phyloP scores from a whole-genome alignment of 2,888 invertebrate genomes.

The Fragum sueziense region DNA sequence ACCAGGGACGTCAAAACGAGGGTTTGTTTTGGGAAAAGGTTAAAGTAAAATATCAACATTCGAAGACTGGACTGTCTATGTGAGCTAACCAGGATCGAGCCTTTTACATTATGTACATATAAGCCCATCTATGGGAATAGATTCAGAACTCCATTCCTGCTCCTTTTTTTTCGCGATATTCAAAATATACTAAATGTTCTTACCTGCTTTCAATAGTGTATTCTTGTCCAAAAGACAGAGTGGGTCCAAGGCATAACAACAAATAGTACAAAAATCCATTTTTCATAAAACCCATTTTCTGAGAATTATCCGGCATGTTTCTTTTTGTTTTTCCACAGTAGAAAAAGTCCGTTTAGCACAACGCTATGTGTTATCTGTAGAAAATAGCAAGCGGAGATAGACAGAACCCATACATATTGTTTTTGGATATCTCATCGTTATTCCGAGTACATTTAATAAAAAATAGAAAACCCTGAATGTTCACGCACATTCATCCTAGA shows the following conservation, averaged over 20 bases:
- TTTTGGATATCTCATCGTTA: slow-evolving; percentile 11
- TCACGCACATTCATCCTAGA: neutral
- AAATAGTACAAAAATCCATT: slow-evolving; percentile 4
- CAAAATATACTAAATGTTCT: neutral
- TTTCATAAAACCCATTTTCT: slow-evolving; percentile 18
- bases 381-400: neutral
- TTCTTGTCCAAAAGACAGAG: neutral
- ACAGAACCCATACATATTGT: neutral
- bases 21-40: no score
- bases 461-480: slow-evolving; percentile 5
- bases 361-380: slow-evolving; percentile 1
- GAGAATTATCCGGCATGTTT: neutral
- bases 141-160: no score
- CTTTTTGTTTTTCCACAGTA: neutral
- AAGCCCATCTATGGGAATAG: no score
- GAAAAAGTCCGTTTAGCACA: neutral
- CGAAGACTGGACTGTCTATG: no score
- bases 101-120: no score
- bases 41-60: no score
- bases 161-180: no score
- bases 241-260: slow-evolving; percentile 5
- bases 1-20: no score
- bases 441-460: slow-evolving; percentile 21
- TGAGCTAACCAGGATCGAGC: no score
- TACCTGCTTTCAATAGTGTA: neutral